A percentile compares a stretch with the other conserved stretches of the same genome.
Evolutionary conservation across 92 coral and sea anemone species (phyloP).

Genomic region (Umimayanthus kanabou): DNA sequence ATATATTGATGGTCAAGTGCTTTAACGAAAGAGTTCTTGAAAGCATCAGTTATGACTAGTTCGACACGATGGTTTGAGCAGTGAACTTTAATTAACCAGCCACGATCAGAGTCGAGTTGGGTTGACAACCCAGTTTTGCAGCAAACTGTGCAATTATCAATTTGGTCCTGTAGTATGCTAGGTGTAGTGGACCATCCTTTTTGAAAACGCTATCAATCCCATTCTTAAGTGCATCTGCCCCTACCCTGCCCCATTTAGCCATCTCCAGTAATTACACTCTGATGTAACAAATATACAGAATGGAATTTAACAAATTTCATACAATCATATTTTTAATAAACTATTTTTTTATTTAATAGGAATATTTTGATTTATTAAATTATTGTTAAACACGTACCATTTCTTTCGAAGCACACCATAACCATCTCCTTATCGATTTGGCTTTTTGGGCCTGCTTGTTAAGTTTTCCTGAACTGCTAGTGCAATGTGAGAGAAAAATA

Average conservation of each 20-base stretch:
- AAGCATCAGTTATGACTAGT: constrained; percentile 6
- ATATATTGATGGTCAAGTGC: neutral
- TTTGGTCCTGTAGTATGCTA: neutral
- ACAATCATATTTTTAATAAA: neutral
- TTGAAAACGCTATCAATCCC: neutral
- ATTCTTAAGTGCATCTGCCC: neutral
- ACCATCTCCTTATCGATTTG: neutral
- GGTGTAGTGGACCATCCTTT: neutral
- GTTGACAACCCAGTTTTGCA: neutral
- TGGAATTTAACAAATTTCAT: neutral
- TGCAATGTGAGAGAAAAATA: too few relatives aligned
- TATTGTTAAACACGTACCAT: neutral
- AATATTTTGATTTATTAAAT: neutral
- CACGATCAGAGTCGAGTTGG: constrained; percentile 15
- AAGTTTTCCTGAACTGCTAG: too few relatives aligned
- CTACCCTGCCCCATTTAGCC: constrained; percentile 6
- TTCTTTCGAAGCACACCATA: neutral
- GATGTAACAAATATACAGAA: neutral
- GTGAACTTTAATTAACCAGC: constrained; percentile 2
- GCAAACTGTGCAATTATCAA: constrained; percentile 2
- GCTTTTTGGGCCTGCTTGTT: neutral
- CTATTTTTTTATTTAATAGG: neutral
- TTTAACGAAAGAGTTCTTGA: constrained; percentile 4
- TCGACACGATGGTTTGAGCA: constrained; percentile 2
- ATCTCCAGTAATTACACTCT: neutral